A percentile compares a stretch with the other conserved stretches of the same genome.
Conservation (phyloP, 2,113 vertebrate genomes). For the Hyperopisus bebe region DNA sequence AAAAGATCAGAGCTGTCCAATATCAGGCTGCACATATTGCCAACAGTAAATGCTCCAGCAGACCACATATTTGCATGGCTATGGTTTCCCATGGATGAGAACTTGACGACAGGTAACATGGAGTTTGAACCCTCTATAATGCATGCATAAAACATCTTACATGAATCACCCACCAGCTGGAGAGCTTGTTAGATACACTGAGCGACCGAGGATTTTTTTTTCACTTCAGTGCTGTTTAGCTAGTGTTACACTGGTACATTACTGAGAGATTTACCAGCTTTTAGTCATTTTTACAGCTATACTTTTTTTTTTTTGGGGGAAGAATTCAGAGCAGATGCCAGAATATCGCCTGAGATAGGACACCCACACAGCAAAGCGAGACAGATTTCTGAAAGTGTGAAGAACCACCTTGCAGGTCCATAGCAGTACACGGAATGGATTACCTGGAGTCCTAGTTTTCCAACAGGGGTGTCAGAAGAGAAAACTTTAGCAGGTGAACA, state of each 20-base stretch:
- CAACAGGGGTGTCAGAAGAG: slow-evolving; percentile 17
- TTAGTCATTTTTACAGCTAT: slow-evolving; percentile 1
- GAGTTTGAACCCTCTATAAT: neutral
- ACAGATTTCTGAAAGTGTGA: neutral
- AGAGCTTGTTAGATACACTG: neutral
- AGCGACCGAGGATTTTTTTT: neutral
- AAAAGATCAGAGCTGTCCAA: neutral
- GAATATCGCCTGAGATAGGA: neutral
- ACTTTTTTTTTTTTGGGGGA: neutral
- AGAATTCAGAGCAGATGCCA: neutral
- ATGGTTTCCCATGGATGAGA: neutral
- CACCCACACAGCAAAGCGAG: neutral
- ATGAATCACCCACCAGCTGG: neutral
- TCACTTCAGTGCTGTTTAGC: neutral
- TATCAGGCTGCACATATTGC: neutral
- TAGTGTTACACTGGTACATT: neutral
- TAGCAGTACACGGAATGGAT: neutral
- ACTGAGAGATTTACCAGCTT: neutral
- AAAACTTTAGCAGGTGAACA: slow-evolving; percentile 23
- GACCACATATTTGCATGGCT: neutral
- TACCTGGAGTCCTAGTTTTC: neutral
- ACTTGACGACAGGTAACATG: neutral
- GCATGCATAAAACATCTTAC: neutral
- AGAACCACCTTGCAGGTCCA: neutral
- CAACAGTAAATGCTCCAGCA: neutral